A percentile compares a stretch with the other conserved stretches of the same genome.
These are phyloP conservation scores for Incurvaria masculella DNA, from an alignment of 2,888 invertebrate genomes.

Conservation along the genomic window DNA sequence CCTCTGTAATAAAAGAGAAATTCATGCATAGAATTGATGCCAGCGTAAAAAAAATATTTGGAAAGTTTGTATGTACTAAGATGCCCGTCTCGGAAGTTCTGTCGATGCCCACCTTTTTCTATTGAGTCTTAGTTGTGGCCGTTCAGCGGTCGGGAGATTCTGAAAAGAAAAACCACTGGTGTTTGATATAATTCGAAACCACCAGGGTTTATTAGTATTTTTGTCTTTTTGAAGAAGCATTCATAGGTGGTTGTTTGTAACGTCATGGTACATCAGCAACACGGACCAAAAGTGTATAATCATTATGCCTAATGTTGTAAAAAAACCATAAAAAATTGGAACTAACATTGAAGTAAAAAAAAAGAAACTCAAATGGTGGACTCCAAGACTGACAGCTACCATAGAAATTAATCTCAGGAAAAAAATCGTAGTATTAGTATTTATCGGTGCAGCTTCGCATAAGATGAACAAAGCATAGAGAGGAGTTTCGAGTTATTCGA, in stretches of 20 bases:
- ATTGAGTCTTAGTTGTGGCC: slow-evolving; percentile 24
- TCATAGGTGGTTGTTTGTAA: slow-evolving; percentile 48
- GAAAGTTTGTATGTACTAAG: too few species aligned
- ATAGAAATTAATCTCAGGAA: too few species aligned
- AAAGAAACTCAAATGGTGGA: too few species aligned
- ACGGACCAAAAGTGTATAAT: slow-evolving; percentile 52
- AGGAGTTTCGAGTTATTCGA: too few species aligned
- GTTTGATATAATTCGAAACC: slow-evolving; percentile 75
- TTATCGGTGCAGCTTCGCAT: too few species aligned
- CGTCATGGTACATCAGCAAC: slow-evolving; percentile 53
- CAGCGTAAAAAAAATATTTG: too few species aligned
- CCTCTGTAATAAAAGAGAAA: slow-evolving; percentile 79
- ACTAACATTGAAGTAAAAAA: too few species aligned
- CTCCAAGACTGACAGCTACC: too few species aligned
- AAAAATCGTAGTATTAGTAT: too few species aligned
- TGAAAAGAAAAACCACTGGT: slow-evolving; percentile 90
- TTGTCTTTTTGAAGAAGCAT: slow-evolving; percentile 49
- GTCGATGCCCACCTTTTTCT: slow-evolving; percentile 42
- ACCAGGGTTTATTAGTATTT: slow-evolving; percentile 59
- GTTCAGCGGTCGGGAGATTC: slow-evolving; percentile 51
- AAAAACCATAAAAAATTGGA: too few species aligned
- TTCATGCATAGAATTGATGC: background rate
- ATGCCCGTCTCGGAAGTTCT: slow-evolving; percentile 2
- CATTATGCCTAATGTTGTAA: slow-evolving; percentile 28
- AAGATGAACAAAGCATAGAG: too few species aligned